Conservation (phyloP, 2,888 invertebrate genomes). For the Tetrapedia diversipes region DNA sequence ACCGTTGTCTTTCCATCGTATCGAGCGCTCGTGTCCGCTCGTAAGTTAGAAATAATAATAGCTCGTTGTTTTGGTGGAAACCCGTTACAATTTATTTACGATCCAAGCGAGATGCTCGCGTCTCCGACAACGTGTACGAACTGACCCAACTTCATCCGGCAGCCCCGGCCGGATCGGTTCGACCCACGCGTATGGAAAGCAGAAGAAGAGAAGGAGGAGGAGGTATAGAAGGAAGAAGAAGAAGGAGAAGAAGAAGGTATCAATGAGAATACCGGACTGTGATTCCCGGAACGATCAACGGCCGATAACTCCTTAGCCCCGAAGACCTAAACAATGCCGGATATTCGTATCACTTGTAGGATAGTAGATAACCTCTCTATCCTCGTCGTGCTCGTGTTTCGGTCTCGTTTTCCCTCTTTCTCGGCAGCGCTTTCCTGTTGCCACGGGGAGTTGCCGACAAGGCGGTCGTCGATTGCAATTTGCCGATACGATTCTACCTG, state of each 20-base stretch:
- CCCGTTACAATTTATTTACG: slow-evolving; percentile 43
- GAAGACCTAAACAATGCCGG: slow-evolving; percentile 69
- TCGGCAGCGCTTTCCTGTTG: slow-evolving; percentile 38
- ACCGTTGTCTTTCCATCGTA: slow-evolving; percentile 21
- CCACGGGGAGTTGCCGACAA: slow-evolving; percentile 76
- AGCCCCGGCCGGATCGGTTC: slow-evolving; percentile 49
- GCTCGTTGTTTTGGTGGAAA: slow-evolving; percentile 34
- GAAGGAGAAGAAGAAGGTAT: slow-evolving; percentile 38
- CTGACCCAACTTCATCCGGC: slow-evolving; percentile 29
- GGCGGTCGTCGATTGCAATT: slow-evolving; percentile 80
- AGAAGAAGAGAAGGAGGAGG: not conserved
- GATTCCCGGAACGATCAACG: slow-evolving; percentile 58
- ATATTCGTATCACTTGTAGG: slow-evolving; percentile 68
- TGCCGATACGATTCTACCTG: slow-evolving; percentile 80
- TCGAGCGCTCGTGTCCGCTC: slow-evolving; percentile 1
- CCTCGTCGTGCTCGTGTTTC: slow-evolving; percentile 32
- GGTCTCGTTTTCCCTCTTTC: slow-evolving; percentile 45
- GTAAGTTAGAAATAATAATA: slow-evolving; percentile 32
- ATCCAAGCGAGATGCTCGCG: slow-evolving; percentile 10
- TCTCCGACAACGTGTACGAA: slow-evolving; percentile 34
- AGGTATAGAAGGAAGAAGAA: not conserved
- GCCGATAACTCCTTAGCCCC: slow-evolving; percentile 58
- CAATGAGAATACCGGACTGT: slow-evolving; percentile 52
- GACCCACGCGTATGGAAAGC: slow-evolving; percentile 50
- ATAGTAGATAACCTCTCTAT: slow-evolving; percentile 55